A percentile compares a stretch with the other conserved stretches of the same genome.
These are phyloP conservation scores for Irena cyanogastra DNA, from an alignment of 2,113 vertebrate genomes.

Conservation along the genomic window DNA sequence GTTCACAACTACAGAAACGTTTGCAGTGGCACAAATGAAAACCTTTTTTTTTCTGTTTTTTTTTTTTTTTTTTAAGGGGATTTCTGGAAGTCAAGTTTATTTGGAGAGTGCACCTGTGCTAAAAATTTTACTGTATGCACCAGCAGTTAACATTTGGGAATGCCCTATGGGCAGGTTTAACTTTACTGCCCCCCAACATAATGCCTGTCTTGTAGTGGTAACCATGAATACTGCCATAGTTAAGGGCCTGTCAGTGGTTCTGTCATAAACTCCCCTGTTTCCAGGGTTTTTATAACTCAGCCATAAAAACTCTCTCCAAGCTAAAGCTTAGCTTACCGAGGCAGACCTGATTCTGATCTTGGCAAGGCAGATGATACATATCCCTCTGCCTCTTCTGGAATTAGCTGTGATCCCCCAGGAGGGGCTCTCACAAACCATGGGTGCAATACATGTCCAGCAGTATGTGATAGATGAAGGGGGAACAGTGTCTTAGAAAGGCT, in stretches of 20 bases:
- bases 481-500: background rate
- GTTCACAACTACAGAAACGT: conserved; percentile 69
- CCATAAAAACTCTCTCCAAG: conserved; percentile 38
- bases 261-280: conserved; percentile 58
- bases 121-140: conserved; percentile 42
- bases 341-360: conserved; percentile 43
- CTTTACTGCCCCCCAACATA: conserved; percentile 55
- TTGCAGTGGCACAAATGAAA: conserved; percentile 22
- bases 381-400: conserved; percentile 1
- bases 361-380: conserved; percentile 16
- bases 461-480: background rate
- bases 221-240: conserved; percentile 56
- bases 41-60: background rate
- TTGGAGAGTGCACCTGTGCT: conserved; percentile 27
- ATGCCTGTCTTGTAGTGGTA: conserved; percentile 48
- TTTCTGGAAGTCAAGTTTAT: conserved; percentile 29
- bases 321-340: conserved; percentile 38
- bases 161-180: conserved; percentile 50
- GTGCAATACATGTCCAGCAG: background rate
- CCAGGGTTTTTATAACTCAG: conserved; percentile 10
- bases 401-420: conserved; percentile 11
- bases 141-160: background rate
- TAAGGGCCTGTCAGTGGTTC: conserved; percentile 47
- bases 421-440: conserved; percentile 19
- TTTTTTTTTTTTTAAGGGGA: background rate